phyloP scores from a whole-genome alignment of 2,797 vertebrate genomes.

The Toxotes lorentzi region DNA sequence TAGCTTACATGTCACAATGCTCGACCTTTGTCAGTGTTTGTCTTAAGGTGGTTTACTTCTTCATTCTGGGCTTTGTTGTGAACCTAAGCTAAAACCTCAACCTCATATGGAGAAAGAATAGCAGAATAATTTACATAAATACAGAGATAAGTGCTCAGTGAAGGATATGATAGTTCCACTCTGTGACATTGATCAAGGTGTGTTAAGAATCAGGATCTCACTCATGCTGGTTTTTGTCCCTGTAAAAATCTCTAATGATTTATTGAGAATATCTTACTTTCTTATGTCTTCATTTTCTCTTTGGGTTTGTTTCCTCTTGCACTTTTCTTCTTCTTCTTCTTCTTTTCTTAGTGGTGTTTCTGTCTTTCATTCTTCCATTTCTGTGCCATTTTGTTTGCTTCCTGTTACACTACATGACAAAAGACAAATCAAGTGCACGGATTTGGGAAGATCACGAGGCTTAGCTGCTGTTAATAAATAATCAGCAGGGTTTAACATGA shows the following conservation, averaged over 20 bases:
- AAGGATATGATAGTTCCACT: background rate
- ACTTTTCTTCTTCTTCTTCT: background rate
- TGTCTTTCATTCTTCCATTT: background rate
- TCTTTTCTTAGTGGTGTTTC: background rate
- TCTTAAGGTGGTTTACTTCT: conserved; percentile 13
- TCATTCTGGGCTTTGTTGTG: conserved; percentile 24
- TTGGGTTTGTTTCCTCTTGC: background rate
- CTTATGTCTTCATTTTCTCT: background rate
- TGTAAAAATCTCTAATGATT: background rate
- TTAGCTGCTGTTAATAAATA: conserved; percentile 22
- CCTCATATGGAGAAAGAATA: conserved; percentile 1
- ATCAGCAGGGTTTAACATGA: background rate
- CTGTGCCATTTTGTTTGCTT: background rate
- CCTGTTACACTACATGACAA: background rate
- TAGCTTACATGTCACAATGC: background rate
- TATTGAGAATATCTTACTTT: background rate
- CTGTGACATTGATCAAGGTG: background rate
- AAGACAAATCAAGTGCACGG: too few relatives aligned
- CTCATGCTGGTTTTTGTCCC: background rate
- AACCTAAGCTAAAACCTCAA: conserved; percentile 3
- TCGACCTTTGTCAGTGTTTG: background rate
- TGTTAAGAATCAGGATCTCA: background rate
- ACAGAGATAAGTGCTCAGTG: background rate
- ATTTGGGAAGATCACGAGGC: background rate
- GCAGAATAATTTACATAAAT: conserved; percentile 13